A percentile compares a stretch with the other conserved stretches of the same genome.
Conservation (phyloP, 2,113 vertebrate species). For the Cynopterus brachyotis region DNA sequence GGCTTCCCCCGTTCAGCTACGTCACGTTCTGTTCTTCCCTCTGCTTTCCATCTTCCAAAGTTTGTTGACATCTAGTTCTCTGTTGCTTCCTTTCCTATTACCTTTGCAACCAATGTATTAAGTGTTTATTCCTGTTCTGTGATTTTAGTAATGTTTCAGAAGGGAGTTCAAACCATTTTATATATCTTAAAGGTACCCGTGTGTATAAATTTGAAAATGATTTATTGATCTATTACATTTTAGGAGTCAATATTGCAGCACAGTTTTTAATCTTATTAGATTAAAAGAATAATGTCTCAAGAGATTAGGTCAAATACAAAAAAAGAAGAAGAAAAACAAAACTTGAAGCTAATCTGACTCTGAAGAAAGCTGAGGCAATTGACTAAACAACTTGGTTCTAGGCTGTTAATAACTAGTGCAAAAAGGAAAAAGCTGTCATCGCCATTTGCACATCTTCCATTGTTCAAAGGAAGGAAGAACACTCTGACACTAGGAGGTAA, state of each 20-base stretch:
- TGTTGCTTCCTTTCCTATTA: background rate
- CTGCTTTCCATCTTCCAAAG: background rate
- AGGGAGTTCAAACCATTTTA: background rate
- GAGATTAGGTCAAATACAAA: background rate
- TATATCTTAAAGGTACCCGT: background rate
- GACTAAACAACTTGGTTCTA: background rate
- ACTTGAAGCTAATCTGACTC: background rate
- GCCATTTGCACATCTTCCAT: background rate
- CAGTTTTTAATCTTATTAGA: too few relatives aligned
- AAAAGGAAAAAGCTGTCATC: background rate
- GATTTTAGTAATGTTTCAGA: background rate
- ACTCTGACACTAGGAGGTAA: background rate
- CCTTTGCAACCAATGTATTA: background rate
- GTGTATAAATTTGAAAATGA: background rate
- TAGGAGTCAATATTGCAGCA: background rate
- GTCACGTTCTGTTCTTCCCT: background rate
- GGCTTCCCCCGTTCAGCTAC: background rate
- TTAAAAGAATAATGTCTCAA: background rate
- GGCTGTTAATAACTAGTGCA: background rate
- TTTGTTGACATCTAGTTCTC: background rate
- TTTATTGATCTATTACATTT: background rate
- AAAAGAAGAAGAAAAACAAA: conserved; percentile 3
- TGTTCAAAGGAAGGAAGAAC: background rate
- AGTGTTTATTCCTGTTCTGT: background rate
- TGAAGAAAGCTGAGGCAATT: background rate